Base-by-base conservation (phyloP, 2,113 vertebrate genomes). In the Oenanthe oenanthe region DNA sequence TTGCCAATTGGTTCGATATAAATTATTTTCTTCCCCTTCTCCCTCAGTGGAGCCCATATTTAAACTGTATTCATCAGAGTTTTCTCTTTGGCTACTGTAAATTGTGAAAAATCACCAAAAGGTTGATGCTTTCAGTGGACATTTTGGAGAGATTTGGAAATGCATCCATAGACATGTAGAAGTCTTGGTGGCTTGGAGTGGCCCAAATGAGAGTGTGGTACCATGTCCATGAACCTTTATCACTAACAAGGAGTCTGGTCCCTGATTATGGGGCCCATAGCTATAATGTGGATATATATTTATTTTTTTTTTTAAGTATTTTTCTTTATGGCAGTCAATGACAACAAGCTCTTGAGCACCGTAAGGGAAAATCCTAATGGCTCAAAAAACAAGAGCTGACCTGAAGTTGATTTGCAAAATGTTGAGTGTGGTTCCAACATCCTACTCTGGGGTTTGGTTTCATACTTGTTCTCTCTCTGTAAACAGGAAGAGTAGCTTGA, bases 401-500 rank as follows among this genome's bases (percentile, higher is more conserved):
- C 43, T 42, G 65, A 76, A 76, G 60, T 0, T 70, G 18, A 5
- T 75, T 56, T 40, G 48, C 36, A 87, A 88, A 89, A 48, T 60
- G 10, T 45, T 34, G 15, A 76, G 32, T 47, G 80, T 2, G 9
- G 40, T 71, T 71, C 70, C 60, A 70, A 61, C n/a, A 53, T 58
- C 62, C 16, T 57, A 29, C 22, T 53, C 72, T 84, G 24, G 32
- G 43, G 25, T 70, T 93, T 61, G 22, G 57, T 91, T 92, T 82
- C 43, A 3, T 50, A 24, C 42, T 70, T 43, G 1, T 32, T 60
- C 42, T 83, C 6, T 62, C 18, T 71, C 48, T 71, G 38, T 87
- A 65, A 94, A 83, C 82, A 95, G 83, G 91, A 94, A 77, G 22
- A 85, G 34, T 56, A 40, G 56, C 38, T 42, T 87, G 53, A 67